Evolutionary conservation across 2,888 invertebrate genomes (phyloP).

Genomic region (Apodemia duryi): DNA sequence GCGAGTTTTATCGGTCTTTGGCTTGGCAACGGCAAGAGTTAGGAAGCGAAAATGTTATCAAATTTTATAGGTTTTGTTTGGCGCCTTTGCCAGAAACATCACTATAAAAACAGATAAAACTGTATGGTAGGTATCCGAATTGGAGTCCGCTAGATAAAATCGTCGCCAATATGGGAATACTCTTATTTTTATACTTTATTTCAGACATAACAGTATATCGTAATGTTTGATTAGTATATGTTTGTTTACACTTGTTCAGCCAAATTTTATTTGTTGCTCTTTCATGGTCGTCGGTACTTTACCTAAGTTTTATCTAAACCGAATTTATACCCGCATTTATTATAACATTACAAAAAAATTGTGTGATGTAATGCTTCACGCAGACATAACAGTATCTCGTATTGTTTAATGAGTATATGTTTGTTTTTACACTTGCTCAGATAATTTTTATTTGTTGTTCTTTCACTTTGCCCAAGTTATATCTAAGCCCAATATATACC

Average conservation of each 20-base stretch:
- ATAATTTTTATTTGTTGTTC: no score
- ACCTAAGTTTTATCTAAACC: no score
- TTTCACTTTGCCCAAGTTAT: not conserved
- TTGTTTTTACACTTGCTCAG: no score
- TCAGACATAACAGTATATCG: constrained; percentile 1
- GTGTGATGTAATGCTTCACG: not conserved
- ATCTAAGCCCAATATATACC: not conserved
- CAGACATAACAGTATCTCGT: no score
- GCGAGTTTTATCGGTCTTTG: constrained; percentile 11
- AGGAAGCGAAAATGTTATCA: constrained; percentile 13
- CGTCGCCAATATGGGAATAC: constrained; percentile 10
- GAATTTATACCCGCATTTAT: no score
- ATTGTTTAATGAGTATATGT: no score
- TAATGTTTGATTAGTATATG: constrained; percentile 8
- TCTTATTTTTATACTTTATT: not conserved
- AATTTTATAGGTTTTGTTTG: constrained; percentile 11
- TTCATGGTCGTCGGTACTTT: not conserved
- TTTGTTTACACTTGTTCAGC: not conserved
- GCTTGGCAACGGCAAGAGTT: constrained; percentile 1
- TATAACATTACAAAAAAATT: not conserved
- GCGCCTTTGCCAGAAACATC: constrained; percentile 10
- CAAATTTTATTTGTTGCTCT: not conserved
- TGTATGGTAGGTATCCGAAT: constrained; percentile 1
- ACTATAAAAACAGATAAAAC: constrained; percentile 14
- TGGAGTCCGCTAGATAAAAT: constrained; percentile 10